Evolutionary conservation across 2,888 invertebrate species (phyloP).

Genomic region (Octonoba sinensis): DNA sequence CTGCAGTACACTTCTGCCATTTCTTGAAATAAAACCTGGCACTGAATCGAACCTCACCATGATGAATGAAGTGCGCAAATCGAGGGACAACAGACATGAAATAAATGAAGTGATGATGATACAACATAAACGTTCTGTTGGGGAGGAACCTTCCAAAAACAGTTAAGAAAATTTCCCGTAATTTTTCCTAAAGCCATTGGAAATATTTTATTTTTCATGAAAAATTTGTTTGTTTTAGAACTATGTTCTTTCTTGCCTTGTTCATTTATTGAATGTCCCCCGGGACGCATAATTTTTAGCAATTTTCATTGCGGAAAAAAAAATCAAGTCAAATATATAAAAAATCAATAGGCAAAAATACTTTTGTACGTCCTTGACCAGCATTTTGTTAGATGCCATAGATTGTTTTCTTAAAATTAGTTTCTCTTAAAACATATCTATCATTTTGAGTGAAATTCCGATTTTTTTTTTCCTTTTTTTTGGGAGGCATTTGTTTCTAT

Average conservation of each 20-base stretch:
- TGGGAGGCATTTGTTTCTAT: too few relatives aligned
- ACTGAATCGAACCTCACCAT: constrained; percentile 29
- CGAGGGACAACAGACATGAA: constrained; percentile 15
- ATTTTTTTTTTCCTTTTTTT: too few relatives aligned
- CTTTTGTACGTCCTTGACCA: too few relatives aligned
- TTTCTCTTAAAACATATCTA: too few relatives aligned
- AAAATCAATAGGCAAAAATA: too few relatives aligned
- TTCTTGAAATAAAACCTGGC: constrained; percentile 41
- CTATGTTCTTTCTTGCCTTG: neutral
- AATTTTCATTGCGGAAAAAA: too few relatives aligned
- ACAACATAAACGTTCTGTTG: constrained; percentile 53
- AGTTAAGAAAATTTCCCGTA: neutral
- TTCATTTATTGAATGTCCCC: neutral
- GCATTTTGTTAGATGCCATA: too few relatives aligned
- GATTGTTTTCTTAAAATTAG: too few relatives aligned
- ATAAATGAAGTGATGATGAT: constrained; percentile 44
- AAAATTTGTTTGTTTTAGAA: neutral
- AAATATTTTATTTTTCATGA: neutral
- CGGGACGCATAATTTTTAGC: too few relatives aligned
- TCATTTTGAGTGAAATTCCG: too few relatives aligned
- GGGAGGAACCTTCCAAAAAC: neutral
- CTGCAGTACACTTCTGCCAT: constrained; percentile 49
- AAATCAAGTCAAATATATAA: too few relatives aligned
- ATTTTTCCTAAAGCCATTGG: too few relatives aligned
- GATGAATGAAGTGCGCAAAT: constrained; percentile 36